A percentile compares a stretch with the other conserved stretches of the same genome.
Conservation (phyloP, 2,113 vertebrate genomes). For the Oncorhynchus clarkii region DNA sequence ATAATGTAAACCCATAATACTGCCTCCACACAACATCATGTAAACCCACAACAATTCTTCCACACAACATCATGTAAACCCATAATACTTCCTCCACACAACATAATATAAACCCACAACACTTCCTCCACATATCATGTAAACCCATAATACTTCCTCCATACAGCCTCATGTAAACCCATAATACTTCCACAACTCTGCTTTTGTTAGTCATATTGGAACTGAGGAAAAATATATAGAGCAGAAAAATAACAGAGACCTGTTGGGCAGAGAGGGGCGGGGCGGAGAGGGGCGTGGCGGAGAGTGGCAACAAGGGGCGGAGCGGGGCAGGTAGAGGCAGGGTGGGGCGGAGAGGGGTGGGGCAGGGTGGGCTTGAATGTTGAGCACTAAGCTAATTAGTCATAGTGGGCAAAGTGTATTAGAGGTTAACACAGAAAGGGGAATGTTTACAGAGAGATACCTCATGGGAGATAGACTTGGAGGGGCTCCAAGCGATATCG, state of each 20-base stretch:
- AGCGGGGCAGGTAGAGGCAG: neutral
- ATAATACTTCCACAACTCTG: slow-evolving; percentile 30
- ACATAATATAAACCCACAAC: no score
- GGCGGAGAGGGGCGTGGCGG: no score
- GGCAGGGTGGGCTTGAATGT: neutral
- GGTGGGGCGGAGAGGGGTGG: neutral
- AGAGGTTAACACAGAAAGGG: slow-evolving; percentile 6
- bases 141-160: no score
- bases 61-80: no score
- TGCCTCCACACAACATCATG: no score
- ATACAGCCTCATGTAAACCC: slow-evolving; percentile 29
- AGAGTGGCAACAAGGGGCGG: no score
- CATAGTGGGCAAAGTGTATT: slow-evolving; percentile 2
- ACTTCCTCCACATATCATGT: no score
- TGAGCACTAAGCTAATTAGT: slow-evolving; percentile 20
- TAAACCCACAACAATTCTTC: no score
- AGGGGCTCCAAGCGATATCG: neutral
- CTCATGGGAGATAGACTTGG: slow-evolving; percentile 6
- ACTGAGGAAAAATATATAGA: slow-evolving; percentile 16
- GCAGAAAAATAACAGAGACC: no score
- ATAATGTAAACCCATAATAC: no score
- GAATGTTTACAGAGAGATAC: slow-evolving; percentile 14
- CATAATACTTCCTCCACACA: no score
- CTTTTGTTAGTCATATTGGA: slow-evolving; percentile 34
- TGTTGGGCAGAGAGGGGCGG: no score